phyloP scores from a whole-genome alignment of 2,888 invertebrate genomes.

The Empis stercorea region DNA sequence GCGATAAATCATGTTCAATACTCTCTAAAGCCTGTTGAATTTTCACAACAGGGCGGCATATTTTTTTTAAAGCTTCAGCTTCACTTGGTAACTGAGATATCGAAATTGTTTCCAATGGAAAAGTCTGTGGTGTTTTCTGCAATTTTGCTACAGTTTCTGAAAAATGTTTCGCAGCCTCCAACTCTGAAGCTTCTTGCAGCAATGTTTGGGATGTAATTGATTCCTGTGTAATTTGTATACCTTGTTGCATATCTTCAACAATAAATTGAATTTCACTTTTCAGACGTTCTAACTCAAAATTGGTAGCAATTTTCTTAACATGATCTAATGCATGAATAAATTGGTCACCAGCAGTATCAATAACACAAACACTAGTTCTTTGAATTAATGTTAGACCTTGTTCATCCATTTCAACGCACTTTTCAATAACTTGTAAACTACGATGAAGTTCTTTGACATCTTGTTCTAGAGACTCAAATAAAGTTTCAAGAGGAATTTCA shows the following conservation, averaged over 20 bases:
- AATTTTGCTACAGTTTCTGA: constrained; percentile 32
- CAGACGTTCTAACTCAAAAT: constrained; percentile 37
- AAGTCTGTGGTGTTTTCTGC: constrained; percentile 22
- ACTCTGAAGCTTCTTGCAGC: constrained; percentile 39
- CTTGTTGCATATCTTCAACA: constrained; percentile 40
- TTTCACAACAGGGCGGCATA: constrained; percentile 35
- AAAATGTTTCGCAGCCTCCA: constrained; percentile 34
- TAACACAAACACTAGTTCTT: constrained; percentile 51
- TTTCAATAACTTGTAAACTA: constrained; percentile 51
- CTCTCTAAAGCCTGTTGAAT: constrained; percentile 37
- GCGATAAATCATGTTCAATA: constrained; percentile 29
- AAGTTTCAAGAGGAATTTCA: constrained; percentile 30
- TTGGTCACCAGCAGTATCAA: constrained; percentile 45
- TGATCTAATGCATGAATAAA: constrained; percentile 43
- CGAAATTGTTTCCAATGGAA: constrained; percentile 28
- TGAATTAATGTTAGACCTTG: constrained; percentile 54
- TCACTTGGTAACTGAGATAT: constrained; percentile 29
- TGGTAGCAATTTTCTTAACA: constrained; percentile 38
- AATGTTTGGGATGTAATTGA: constrained; percentile 43
- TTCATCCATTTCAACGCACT: constrained; percentile 54
- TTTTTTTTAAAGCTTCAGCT: constrained; percentile 27
- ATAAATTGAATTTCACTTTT: constrained; percentile 37
- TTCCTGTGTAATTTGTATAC: constrained; percentile 41
- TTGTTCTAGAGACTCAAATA: constrained; percentile 44
- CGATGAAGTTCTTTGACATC: constrained; percentile 52